Percentiles rank a stretch among this genome's conserved stretches.
phyloP scores from a whole-genome alignment of 2,888 invertebrate genomes.

The Cerastoderma edule region DNA sequence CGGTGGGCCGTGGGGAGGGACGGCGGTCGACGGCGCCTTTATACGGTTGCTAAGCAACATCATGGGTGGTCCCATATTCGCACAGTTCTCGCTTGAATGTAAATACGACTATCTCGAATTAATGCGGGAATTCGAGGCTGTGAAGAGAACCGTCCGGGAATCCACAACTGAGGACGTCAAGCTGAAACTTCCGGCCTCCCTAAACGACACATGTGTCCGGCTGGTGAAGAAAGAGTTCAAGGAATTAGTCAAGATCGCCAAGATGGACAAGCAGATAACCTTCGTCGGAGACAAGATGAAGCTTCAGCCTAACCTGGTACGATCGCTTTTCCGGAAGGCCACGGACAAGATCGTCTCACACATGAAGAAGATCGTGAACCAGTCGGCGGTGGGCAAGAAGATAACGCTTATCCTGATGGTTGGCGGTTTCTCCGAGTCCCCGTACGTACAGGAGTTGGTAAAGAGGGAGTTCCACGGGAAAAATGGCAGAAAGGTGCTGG shows the following conservation, averaged over 20 bases:
- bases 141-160: slow-evolving; percentile 47
- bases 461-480: slow-evolving; percentile 48
- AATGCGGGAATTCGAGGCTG: slow-evolving; percentile 53
- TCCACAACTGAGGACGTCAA: slow-evolving; percentile 37
- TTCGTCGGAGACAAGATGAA: slow-evolving; percentile 48
- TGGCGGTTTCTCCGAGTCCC: slow-evolving; percentile 58
- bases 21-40: slow-evolving; percentile 51
- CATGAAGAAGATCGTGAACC: slow-evolving; percentile 44
- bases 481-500: slow-evolving; percentile 44
- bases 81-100: slow-evolving; percentile 31
- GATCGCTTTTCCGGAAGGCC: slow-evolving; percentile 41
- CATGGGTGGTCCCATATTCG: slow-evolving; percentile 47
- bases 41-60: slow-evolving; percentile 40
- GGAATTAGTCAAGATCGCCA: slow-evolving; percentile 37
- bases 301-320: slow-evolving; percentile 37
- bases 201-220: slow-evolving; percentile 42
- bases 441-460: slow-evolving; percentile 53
- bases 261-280: slow-evolving; percentile 39
- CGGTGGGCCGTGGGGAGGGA: slow-evolving; percentile 62
- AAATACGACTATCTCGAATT: slow-evolving; percentile 52
- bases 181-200: slow-evolving; percentile 42
- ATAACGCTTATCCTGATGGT: slow-evolving; percentile 54
- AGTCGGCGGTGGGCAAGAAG: slow-evolving; percentile 27
- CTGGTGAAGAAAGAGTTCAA: slow-evolving; percentile 44
- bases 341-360: slow-evolving; percentile 51